Evolutionary conservation across 2,888 invertebrate genomes (phyloP).

Genomic region (Cybosia mesomella): DNA sequence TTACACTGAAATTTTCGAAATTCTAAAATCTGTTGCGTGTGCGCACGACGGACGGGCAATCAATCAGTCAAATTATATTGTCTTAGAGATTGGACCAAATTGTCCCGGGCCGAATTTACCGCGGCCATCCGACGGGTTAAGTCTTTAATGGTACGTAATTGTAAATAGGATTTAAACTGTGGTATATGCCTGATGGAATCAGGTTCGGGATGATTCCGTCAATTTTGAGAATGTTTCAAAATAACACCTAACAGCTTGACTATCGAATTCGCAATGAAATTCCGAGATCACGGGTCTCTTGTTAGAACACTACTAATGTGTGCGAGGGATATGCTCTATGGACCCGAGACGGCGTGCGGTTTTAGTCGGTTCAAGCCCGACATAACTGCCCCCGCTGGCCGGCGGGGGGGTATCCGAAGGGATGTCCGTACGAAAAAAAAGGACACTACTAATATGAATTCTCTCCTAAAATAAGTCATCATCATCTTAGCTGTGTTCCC

Average conservation of each 20-base stretch:
- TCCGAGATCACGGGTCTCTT: too few relatives aligned
- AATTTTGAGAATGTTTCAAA: not conserved
- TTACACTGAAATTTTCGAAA: constrained; percentile 51
- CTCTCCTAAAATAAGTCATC: too few relatives aligned
- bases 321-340: too few relatives aligned
- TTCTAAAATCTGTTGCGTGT: constrained; percentile 51
- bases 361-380: too few relatives aligned
- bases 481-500: too few relatives aligned
- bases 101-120: constrained; percentile 63
- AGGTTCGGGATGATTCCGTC: not conserved
- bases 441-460: too few relatives aligned
- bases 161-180: constrained; percentile 51
- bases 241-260: not conserved
- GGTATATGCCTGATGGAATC: constrained; percentile 14
- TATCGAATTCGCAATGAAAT: too few relatives aligned
- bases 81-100: constrained; percentile 78
- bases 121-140: constrained; percentile 54
- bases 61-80: constrained; percentile 86
- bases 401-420: too few relatives aligned
- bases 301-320: too few relatives aligned
- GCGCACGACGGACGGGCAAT: constrained; percentile 59
- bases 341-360: too few relatives aligned
- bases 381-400: too few relatives aligned
- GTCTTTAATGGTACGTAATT: constrained; percentile 61
- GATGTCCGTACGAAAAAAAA: too few relatives aligned